Base-by-base conservation (phyloP, 2,888 invertebrate genomes). In the Neria commutata region DNA sequence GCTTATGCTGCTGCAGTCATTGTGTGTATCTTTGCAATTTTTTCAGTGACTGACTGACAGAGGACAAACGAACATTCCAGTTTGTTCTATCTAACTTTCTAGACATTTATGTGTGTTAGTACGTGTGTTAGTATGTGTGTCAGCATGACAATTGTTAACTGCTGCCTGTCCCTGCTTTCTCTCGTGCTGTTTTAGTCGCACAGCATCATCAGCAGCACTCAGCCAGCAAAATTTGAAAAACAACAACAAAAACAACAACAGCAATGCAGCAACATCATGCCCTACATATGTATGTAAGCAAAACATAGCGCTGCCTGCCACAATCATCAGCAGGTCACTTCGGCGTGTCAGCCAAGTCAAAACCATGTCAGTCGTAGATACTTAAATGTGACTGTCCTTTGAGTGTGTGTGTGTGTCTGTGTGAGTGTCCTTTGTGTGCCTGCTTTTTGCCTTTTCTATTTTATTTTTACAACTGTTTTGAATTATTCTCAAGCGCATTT, bases 361-460 rank as follows among this genome's bases (percentile, higher is more conserved):
- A 72, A 64, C 65, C 73, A 65, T 65, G 71, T 72, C 74, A 67
- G 68, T 69, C 64, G 64, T 71, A 69, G 71, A 66, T 60, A 42
- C 56, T 62, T 64, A 59, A 65, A 68, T 66, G 21, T 8, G 10
- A 17, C 11, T 26, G n/a, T 14, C 34, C n/a, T 34, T 60, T 55
- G 53, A 58, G 57, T 56, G 54, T 45, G 34, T 8, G 10, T 33
- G 26, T 34, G 10, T 8, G 14, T 52, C 37, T 53, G 53, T 33
- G 34, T 45, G 16, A 40, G 47, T 46, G 50, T 50, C 25, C 25
- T 52, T 58, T 54, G 52, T 59, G 49, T 29, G 52, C 54, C 53
- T 25, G 11, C 58, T 67, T 46, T 54, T 40, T 53, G 54, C 55
- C 16, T 53, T 16, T 49, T 11, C 25, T 29, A 11, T 46, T 50